A percentile compares a stretch with the other conserved stretches of the same genome.
phyloP scores from a whole-genome alignment of 92 coral and sea anemone genomes.

The Actinernus sp. region DNA sequence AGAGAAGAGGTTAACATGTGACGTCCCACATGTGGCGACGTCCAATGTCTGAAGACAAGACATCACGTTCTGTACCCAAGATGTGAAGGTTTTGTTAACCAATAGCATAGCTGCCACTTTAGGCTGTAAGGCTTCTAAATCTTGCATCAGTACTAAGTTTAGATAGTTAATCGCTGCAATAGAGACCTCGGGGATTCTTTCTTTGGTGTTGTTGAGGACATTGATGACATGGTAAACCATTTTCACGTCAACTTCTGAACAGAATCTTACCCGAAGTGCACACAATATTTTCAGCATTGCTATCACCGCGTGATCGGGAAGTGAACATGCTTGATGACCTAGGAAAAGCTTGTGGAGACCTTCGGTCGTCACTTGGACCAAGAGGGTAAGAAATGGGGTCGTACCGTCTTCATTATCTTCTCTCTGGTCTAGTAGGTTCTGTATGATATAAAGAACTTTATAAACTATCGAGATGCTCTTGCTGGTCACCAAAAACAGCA shows the following conservation, averaged over 20 bases:
- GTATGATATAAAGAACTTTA: conserved; percentile 2
- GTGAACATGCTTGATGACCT: conserved; percentile 42
- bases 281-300: conserved; percentile 69
- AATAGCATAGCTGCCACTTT: conserved; percentile 65
- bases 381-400: neutral
- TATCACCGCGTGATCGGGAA: conserved; percentile 50
- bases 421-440: neutral
- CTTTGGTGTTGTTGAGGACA: conserved; percentile 42
- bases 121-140: conserved; percentile 23
- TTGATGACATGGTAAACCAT: conserved; percentile 80
- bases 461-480: neutral
- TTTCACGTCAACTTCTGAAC: conserved; percentile 59
- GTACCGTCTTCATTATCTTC: neutral
- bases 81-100: conserved; percentile 56
- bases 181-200: conserved; percentile 11
- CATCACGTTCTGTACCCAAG: conserved; percentile 42
- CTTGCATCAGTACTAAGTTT: conserved; percentile 60
- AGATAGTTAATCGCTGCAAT: conserved; percentile 71
- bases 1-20: conserved; percentile 18
- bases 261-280: conserved; percentile 31
- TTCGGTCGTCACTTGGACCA: conserved; percentile 21
- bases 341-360: conserved; percentile 84
- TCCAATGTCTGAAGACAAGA: neutral
- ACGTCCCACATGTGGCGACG: neutral
- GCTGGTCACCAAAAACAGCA: conserved; percentile 6